Evolutionary conservation across 1,140 invertebrate species (phyloP), one percentile per base, ranked within the genome.

Genomic region (Drosophila repletoides): DNA sequence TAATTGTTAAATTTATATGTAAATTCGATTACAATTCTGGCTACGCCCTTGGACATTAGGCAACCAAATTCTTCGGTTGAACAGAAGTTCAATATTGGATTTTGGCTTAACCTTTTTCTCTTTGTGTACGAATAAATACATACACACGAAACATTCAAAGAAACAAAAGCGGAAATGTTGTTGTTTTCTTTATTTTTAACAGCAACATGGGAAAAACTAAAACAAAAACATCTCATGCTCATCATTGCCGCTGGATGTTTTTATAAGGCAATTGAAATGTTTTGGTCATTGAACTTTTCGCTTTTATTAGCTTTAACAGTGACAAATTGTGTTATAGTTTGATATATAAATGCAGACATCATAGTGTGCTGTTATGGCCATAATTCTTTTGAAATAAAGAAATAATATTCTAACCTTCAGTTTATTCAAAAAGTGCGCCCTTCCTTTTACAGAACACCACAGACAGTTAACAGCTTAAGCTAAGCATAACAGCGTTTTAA

Each of bases 81-180:
- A n/a, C n/a, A n/a, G n/a, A n/a, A n/a, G n/a, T n/a, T n/a, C n/a
- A n/a, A n/a, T n/a, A n/a, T n/a, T n/a, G n/a, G n/a, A n/a, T n/a
- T n/a, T n/a, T n/a, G n/a, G n/a, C n/a, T n/a, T n/a, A n/a, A n/a
- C n/a, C n/a, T n/a, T n/a, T n/a, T n/a, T n/a, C n/a, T n/a, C n/a
- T n/a, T n/a, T n/a, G n/a, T 7, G 22, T 10, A 41, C 10, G 5
- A 12, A 28, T 26, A 15, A 24, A 31, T 58, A 36, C 5, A 26
- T 43, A 45, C 34, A 14, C 10, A 40, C 14, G 15, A 7, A 74
- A 84, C 79, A 83, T 83, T 83, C 79, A 84, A 79, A 83, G 79
- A 84, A 83, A 84, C 79, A 84, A 83, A 83, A 83, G 79, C 79
- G 79, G 79, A 83, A 84, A 83, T 84, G 79, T 86, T 83, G 58